phyloP scores from a whole-genome alignment of 2,797 vertebrate genomes.

The Bradypodion pumilum region DNA sequence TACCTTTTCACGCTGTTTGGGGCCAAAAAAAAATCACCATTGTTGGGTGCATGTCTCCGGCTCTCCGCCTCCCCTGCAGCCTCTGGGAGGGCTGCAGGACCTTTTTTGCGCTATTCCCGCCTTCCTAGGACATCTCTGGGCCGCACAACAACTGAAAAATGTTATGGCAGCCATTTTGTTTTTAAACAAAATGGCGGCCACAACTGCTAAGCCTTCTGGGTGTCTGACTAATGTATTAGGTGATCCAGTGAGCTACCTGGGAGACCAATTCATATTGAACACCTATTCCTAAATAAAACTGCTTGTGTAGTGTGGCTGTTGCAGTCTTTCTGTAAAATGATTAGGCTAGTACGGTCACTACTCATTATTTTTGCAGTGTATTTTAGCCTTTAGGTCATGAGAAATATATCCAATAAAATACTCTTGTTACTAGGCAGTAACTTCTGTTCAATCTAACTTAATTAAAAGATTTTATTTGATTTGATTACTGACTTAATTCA shows the following conservation, averaged over 20 bases:
- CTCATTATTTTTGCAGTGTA: background rate
- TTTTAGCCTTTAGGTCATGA: background rate
- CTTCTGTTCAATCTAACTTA: background rate
- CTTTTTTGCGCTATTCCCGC: too few species aligned
- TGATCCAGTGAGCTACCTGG: background rate
- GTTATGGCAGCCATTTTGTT: too few species aligned
- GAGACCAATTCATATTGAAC: background rate
- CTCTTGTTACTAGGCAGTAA: background rate
- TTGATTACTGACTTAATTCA: background rate
- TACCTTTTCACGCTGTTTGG: too few species aligned
- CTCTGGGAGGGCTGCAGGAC: too few species aligned
- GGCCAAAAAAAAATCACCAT: too few species aligned
- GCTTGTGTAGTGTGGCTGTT: background rate
- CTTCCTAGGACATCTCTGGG: too few species aligned
- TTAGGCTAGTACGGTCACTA: background rate
- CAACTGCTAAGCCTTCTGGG: background rate
- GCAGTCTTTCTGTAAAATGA: background rate
- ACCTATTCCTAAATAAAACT: background rate
- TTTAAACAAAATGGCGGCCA: too few species aligned
- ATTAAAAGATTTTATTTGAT: background rate
- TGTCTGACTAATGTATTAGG: background rate
- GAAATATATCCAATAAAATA: background rate
- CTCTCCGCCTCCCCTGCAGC: too few species aligned
- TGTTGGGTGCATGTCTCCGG: too few species aligned
- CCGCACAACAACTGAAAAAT: too few species aligned